A percentile compares a stretch with the other conserved stretches of the same genome.
Conservation (phyloP, 2,113 vertebrate species). For the Tautogolabrus adspersus region DNA sequence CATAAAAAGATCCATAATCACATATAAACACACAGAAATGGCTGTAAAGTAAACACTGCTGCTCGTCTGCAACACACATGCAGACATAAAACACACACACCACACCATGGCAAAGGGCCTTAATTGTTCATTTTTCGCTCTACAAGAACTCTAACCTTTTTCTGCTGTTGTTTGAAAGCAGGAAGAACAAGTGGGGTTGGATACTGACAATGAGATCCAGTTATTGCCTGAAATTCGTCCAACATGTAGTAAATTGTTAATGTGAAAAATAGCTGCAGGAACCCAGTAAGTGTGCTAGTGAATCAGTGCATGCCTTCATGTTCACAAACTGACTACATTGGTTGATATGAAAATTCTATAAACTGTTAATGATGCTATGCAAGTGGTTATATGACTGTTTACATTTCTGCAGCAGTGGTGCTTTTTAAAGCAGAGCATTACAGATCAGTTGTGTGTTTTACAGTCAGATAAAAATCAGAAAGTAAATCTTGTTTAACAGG, state of each 20-base stretch:
- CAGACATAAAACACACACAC: constrained; percentile 22
- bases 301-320: neutral
- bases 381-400: no score
- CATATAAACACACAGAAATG: constrained; percentile 48
- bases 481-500: neutral
- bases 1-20: constrained; percentile 67
- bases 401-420: no score
- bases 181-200: neutral
- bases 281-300: neutral
- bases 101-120: neutral
- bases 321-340: neutral
- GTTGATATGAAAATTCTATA: no score
- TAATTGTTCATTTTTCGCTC: constrained; percentile 20
- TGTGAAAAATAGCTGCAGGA: neutral
- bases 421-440: no score
- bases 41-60: constrained; percentile 47
- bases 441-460: neutral
- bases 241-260: neutral
- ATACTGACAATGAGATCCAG: neutral
- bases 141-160: constrained; percentile 14
- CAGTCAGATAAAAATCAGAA: neutral
- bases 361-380: no score
- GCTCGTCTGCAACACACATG: constrained; percentile 31
- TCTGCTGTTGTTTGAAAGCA: neutral
- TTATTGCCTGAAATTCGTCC: neutral